Evolutionary conservation across 2,888 invertebrate genomes (phyloP).

Genomic region (Arge pagana): DNA sequence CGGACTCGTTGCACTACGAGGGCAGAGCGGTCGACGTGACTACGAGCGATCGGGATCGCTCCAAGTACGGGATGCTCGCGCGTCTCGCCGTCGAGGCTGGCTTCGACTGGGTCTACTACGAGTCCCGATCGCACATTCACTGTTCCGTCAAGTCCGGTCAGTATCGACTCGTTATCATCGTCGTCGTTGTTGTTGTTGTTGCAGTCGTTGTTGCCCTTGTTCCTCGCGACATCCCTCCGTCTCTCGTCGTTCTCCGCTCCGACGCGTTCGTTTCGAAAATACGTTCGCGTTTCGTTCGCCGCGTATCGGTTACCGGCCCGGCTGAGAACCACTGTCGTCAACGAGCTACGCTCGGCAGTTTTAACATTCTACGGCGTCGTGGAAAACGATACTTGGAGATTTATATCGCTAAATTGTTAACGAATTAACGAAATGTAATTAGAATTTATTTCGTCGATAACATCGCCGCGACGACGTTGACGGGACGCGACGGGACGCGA

Average conservation of each 20-base stretch:
- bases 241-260: no score
- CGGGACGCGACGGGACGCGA: no score
- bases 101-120: conserved; percentile 98
- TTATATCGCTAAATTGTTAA: conserved; percentile 36
- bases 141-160: conserved; percentile 97
- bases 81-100: conserved; percentile 94
- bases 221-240: no score
- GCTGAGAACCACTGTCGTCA: conserved; percentile 13
- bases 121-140: conserved; percentile 92
- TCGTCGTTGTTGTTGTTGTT: no score
- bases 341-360: conserved; percentile 19
- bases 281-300: no score
- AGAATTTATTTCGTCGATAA: conserved; percentile 33
- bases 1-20: conserved; percentile 92
- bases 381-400: conserved; percentile 27
- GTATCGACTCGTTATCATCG: no score
- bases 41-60: conserved; percentile 88
- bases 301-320: no score
- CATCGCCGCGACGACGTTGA: conserved; percentile 24
- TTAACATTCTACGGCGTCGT: conserved; percentile 41
- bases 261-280: no score
- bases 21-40: conserved; percentile 96
- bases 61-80: conserved; percentile 96
- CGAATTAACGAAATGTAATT: conserved; percentile 38
- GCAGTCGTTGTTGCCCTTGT: no score